These are phyloP conservation scores for Sinhomidia bicolor DNA, from an alignment of 2,888 invertebrate genomes.

Conservation along the genomic window DNA sequence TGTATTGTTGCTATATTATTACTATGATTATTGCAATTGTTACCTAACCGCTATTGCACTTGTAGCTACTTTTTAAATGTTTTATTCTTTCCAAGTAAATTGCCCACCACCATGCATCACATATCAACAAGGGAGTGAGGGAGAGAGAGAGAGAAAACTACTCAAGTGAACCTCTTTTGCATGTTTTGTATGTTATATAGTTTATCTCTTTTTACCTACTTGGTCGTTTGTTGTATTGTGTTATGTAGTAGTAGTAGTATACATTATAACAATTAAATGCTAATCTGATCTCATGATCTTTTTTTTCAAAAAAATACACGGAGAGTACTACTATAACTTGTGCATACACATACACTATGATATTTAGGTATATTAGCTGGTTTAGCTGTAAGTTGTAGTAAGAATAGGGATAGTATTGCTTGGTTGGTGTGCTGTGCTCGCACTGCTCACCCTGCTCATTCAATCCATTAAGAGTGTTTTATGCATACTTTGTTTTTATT, in stretches of 20 bases:
- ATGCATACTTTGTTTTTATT: constrained; percentile 60
- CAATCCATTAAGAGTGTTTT: constrained; percentile 61
- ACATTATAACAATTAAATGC: constrained; percentile 65
- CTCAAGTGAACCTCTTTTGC: constrained; percentile 47
- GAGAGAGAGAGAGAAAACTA: not conserved
- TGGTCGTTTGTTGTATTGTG: constrained; percentile 28
- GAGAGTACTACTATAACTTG: not conserved
- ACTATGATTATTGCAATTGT: constrained; percentile 65
- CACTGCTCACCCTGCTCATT: constrained; percentile 49
- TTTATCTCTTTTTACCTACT: constrained; percentile 25
- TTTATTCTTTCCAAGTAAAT: not conserved
- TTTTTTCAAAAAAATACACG: constrained; percentile 51
- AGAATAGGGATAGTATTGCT: not conserved
- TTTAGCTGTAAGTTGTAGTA: not conserved
- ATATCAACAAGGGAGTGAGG: not conserved
- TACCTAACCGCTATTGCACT: constrained; percentile 56
- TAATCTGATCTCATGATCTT: constrained; percentile 62
- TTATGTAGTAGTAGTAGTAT: constrained; percentile 11
- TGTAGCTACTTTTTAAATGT: constrained; percentile 16
- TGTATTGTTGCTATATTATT: constrained; percentile 46
- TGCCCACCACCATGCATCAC: constrained; percentile 6
- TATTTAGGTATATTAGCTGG: not conserved
- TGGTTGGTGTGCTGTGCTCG: constrained; percentile 25
- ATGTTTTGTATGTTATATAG: constrained; percentile 31
- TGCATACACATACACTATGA: not conserved